These are phyloP conservation scores for Uria aalge DNA, from an alignment of 2,113 vertebrate species.

Conservation along the genomic window DNA sequence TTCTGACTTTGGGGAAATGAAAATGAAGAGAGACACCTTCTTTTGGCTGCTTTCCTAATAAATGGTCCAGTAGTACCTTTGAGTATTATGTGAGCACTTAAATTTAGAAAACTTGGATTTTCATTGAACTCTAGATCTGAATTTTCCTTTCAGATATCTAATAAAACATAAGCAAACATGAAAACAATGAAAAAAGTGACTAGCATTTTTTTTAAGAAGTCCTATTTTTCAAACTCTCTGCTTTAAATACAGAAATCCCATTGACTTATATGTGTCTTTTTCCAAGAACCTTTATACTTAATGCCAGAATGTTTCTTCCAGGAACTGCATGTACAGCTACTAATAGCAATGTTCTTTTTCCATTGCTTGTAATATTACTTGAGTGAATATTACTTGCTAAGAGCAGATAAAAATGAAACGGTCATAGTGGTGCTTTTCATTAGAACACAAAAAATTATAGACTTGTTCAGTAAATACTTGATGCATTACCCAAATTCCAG, in stretches of 20 bases:
- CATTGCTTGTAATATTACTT: neutral
- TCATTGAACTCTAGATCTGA: neutral
- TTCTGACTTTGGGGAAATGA: neutral
- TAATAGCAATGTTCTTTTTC: neutral
- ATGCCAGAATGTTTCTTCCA: neutral
- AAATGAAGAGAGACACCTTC: accelerated
- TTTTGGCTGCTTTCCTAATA: neutral
- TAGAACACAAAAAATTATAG: neutral
- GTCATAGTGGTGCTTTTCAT: neutral
- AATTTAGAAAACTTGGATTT: neutral
- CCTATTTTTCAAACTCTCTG: neutral
- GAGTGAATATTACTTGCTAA: neutral
- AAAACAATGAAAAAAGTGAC: accelerated
- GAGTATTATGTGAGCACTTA: neutral
- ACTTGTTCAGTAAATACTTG: neutral
- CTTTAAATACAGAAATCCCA: neutral
- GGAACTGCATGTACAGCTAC: neutral
- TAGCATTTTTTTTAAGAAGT: neutral
- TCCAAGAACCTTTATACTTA: neutral
- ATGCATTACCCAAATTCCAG: neutral
- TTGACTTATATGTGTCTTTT: neutral
- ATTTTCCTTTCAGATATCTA: neutral
- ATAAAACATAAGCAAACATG: neutral
- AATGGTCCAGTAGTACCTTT: neutral
- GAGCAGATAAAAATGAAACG: neutral